Conservation (phyloP, 2,888 invertebrate species). For the Coelogynopora nodosa region DNA sequence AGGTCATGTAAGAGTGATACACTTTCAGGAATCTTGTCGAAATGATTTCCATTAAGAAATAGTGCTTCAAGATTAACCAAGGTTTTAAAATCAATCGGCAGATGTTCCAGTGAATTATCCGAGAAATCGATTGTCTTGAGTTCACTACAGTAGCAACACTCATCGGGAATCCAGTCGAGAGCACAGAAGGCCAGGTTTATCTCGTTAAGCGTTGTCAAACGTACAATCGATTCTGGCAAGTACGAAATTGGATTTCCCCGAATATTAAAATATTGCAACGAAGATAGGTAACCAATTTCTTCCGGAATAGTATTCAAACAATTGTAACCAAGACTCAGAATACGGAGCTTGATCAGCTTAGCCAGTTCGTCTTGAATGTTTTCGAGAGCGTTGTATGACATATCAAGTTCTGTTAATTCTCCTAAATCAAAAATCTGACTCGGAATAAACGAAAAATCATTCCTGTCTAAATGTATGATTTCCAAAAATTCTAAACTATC, state of each 20-base stretch:
- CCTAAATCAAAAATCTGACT: background rate
- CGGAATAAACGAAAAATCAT: constrained; percentile 3
- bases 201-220: background rate
- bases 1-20: background rate
- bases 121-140: background rate
- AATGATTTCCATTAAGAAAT: constrained; percentile 25
- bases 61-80: background rate
- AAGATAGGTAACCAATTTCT: background rate
- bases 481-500: background rate
- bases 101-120: background rate
- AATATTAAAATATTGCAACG: background rate
- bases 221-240: constrained; percentile 13
- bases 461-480: constrained; percentile 9
- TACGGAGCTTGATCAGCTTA: background rate
- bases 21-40: background rate
- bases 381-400: background rate
- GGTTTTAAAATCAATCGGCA: constrained; percentile 23
- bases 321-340: constrained; percentile 2
- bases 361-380: constrained; percentile 15
- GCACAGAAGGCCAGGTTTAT: background rate
- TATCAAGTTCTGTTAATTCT: background rate
- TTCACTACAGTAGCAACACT: constrained; percentile 30
- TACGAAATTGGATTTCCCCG: background rate
- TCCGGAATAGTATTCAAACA: background rate
- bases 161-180: constrained; percentile 4